Conservation (phyloP, 1,140 invertebrate species). For the Zeugodacus cucurbitae region DNA sequence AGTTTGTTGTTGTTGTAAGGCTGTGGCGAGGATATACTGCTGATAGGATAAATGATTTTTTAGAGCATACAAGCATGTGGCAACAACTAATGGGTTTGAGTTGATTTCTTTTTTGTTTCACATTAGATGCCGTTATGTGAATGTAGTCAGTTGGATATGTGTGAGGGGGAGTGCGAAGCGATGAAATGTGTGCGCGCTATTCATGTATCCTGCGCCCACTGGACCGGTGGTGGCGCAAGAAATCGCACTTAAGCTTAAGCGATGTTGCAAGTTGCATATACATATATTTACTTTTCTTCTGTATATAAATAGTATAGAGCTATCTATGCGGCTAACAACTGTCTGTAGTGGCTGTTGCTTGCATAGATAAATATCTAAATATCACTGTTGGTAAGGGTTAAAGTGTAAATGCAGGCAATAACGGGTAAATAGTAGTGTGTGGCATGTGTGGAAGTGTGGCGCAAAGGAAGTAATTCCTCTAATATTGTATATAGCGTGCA, state of each 20-base stretch:
- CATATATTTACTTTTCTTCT: background rate
- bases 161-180: background rate
- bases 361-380: background rate
- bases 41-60: constrained; percentile 17
- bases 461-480: background rate
- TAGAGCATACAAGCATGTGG: background rate
- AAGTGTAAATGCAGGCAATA: background rate
- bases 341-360: background rate
- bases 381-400: background rate
- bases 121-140: background rate
- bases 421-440: background rate
- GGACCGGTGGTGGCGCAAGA: background rate
- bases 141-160: background rate
- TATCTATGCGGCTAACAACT: background rate
- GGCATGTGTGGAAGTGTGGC: background rate
- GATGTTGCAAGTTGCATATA: background rate
- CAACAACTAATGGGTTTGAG: background rate
- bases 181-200: background rate
- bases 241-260: constrained; percentile 26
- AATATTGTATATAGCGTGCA: background rate
- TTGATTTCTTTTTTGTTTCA: background rate
- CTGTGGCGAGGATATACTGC: background rate
- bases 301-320: background rate
- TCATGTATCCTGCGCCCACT: background rate
- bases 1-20: background rate